A percentile compares a stretch with the other conserved stretches of the same genome.
phyloP scores from a whole-genome alignment of 2,113 vertebrate species.

The Varanus komodoensis region DNA sequence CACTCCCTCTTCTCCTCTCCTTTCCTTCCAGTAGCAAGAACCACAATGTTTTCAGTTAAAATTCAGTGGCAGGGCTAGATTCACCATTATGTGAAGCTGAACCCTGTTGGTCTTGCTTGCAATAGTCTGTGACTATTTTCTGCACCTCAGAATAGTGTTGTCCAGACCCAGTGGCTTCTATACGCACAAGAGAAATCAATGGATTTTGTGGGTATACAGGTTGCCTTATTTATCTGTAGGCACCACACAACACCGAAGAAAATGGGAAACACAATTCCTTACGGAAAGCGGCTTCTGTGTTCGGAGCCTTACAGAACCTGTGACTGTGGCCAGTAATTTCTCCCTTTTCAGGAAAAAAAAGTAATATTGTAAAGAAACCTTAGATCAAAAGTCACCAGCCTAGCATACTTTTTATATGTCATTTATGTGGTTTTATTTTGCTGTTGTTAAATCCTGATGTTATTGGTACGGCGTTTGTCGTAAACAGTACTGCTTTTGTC shows the following conservation, averaged over 20 bases:
- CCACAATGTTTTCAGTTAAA: conserved; percentile 65
- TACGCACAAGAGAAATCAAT: neutral
- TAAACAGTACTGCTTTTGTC: neutral
- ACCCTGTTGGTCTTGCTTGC: neutral
- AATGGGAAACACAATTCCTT: neutral
- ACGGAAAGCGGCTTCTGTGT: neutral
- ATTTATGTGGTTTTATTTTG: neutral
- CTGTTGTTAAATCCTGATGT: neutral
- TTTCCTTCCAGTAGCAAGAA: conserved; percentile 56
- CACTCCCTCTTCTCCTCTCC: conserved; percentile 28
- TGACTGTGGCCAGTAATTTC: neutral
- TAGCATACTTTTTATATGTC: neutral
- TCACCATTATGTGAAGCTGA: neutral
- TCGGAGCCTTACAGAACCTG: neutral
- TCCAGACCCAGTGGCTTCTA: too few species aligned
- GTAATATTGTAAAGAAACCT: neutral
- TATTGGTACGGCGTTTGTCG: neutral
- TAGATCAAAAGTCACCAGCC: neutral
- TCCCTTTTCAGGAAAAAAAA: neutral
- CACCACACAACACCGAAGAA: neutral
- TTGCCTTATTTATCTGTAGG: neutral
- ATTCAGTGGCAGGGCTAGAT: conserved; percentile 10
- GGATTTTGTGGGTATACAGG: neutral
- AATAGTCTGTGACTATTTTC: neutral
- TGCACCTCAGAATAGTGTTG: neutral